Base-by-base conservation (phyloP, 2,888 invertebrate species). In the Pseudococcus jackbeardsleyi region DNA sequence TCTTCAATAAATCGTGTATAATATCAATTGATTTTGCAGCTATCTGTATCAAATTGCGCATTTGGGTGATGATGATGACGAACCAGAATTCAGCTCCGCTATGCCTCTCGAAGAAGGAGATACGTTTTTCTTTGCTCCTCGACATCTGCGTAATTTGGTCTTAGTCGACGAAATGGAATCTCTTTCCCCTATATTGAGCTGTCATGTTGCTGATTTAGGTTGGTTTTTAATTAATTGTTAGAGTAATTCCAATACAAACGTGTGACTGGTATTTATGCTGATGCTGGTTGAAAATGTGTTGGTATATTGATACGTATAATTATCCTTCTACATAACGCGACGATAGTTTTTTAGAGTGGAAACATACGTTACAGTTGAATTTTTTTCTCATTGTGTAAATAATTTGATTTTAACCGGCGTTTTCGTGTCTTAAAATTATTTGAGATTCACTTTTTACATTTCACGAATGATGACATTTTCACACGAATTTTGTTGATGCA, bases 1-100 rank as follows among this genome's bases (percentile, higher is more conserved):
- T 88, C 1, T 77, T 64, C 7, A 86, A n/a, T 39, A 64, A 17
- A 4, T 86, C 19, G n/a, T n/a, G 54, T 54, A 54, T 12, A 59
- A 19, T 59, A 0, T 59, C 19, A 59, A 5, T 89, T 90, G 89
- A 89, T 88, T 92, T 93, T 92, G 8, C 92, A 98, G 98, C 92
- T 98, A 97, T 91, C 92, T 99, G 22, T 99, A 99, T 91, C 99
- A 99, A 93, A 99, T 99, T 91, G 98, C 99, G n/a, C 98, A 98
- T 92, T 93, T 99, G 90, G 99, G 99, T 68, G 99, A 99, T 92
- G 99, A 99, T 91, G 99, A 99, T 91, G 99, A 99, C 91, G 99
- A 99, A 91, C 97, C 99, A 0, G 99, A 99, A 91, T 99, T 99
- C 91, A 98, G 98, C 92, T 98, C 98, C 19, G 98, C 98, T 0